These are phyloP conservation scores for Lepidocyrtinus sp. DNA, from an alignment of 2,888 invertebrate species.

Conservation along the genomic window DNA sequence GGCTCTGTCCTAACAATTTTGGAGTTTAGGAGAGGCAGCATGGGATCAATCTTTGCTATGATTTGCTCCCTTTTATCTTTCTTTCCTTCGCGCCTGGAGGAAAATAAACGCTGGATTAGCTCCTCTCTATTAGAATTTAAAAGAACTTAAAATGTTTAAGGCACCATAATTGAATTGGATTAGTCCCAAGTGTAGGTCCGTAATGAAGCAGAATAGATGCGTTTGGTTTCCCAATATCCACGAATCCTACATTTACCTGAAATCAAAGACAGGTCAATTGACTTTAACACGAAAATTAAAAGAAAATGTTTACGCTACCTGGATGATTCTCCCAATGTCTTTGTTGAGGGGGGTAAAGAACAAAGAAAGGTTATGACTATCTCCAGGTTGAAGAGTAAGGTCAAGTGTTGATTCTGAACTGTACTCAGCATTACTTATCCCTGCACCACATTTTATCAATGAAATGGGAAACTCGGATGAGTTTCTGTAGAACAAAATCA, in stretches of 20 bases:
- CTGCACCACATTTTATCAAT: slow-evolving; percentile 61
- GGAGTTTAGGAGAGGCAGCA: slow-evolving; percentile 57
- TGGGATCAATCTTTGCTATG: slow-evolving; percentile 63
- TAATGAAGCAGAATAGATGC: slow-evolving; percentile 66
- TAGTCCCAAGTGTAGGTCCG: slow-evolving; percentile 45
- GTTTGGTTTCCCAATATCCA: slow-evolving; percentile 66
- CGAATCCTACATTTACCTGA: slow-evolving; percentile 65
- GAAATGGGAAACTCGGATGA: slow-evolving; percentile 51
- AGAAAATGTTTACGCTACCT: slow-evolving; percentile 46
- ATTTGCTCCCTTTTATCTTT: slow-evolving; percentile 42
- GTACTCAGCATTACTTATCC: slow-evolving; percentile 65
- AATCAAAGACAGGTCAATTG: no score
- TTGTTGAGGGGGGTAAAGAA: slow-evolving; percentile 51
- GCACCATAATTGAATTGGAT: no score
- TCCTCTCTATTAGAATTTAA: no score
- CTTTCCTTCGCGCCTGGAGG: slow-evolving; percentile 50
- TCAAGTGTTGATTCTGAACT: slow-evolving; percentile 36
- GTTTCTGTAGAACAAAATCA: slow-evolving; percentile 52
- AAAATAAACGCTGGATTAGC: no score
- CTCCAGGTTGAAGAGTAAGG: slow-evolving; percentile 53
- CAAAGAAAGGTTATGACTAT: slow-evolving; percentile 48
- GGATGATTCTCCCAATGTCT: slow-evolving; percentile 65
- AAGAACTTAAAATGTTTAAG: no score
- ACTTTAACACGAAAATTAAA: neutral
- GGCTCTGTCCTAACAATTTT: slow-evolving; percentile 57